Percentiles rank a stretch among this genome's conserved stretches.
Conservation (phyloP, 37 sponge, comb jelly and placozoan species). For the Haliclona indistincta region DNA sequence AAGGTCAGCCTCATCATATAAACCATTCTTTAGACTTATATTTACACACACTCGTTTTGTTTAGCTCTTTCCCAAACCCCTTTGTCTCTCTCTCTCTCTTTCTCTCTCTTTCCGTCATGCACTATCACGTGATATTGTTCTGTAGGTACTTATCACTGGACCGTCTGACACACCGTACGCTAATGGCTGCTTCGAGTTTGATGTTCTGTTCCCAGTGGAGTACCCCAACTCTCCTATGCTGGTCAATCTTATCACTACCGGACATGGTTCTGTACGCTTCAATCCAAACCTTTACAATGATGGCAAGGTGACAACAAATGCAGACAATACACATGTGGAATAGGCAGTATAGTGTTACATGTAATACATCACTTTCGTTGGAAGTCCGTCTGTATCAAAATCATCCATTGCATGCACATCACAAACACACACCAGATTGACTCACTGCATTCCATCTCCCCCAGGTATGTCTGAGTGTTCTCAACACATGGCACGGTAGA, state of each 20-base stretch:
- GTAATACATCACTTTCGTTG: not conserved
- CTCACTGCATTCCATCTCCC: not conserved
- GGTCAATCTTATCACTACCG: conserved; percentile 87
- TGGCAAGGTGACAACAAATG: conserved; percentile 69
- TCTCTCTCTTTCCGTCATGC: not conserved
- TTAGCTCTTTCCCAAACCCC: not conserved
- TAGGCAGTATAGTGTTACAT: not conserved
- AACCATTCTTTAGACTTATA: not conserved
- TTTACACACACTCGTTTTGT: not conserved
- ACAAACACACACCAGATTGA: not conserved
- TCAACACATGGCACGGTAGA: conserved; percentile 94
- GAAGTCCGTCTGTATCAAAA: not conserved
- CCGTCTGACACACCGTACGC: conserved; percentile 92
- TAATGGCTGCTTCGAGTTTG: conserved; percentile 92
- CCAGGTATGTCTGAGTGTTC: conserved; percentile 90
- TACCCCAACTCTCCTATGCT: conserved; percentile 87
- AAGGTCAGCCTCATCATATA: conserved; percentile 57
- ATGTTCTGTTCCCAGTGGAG: conserved; percentile 82
- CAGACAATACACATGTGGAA: conserved; percentile 9
- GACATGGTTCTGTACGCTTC: conserved; percentile 80
- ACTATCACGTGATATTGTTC: no score
- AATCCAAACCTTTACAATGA: conserved; percentile 95
- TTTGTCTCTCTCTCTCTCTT: not conserved
- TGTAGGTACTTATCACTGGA: conserved; percentile 85
- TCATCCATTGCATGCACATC: not conserved